These are phyloP conservation scores for Coboldia fuscipes DNA, from an alignment of 1,140 invertebrate species.

Conservation along the genomic window DNA sequence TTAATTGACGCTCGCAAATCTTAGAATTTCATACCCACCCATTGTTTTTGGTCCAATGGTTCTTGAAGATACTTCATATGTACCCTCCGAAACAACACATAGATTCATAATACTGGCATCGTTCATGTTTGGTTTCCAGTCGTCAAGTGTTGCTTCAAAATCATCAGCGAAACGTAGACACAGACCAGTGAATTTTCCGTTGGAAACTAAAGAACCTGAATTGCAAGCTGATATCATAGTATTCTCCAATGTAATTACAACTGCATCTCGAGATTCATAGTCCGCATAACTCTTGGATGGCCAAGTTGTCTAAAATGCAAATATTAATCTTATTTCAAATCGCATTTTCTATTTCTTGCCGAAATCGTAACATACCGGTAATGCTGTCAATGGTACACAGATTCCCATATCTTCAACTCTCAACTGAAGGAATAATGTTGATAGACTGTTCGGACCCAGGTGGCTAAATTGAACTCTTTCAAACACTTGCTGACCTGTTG, in stretches of 20 bases:
- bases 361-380: conserved; percentile 31
- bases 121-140: conserved; percentile 84
- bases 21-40: no score
- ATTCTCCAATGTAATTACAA: conserved; percentile 84
- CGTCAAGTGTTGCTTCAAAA: conserved; percentile 87
- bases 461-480: conserved; percentile 54
- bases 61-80: conserved; percentile 88
- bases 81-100: conserved; percentile 92
- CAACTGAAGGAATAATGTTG: conserved; percentile 80
- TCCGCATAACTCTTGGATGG: conserved; percentile 43
- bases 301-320: conserved; percentile 28
- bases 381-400: conserved; percentile 73
- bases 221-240: conserved; percentile 83
- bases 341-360: conserved; percentile 2
- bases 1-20: conserved; percentile 1
- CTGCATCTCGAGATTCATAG: conserved; percentile 63
- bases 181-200: conserved; percentile 59
- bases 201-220: conserved; percentile 58
- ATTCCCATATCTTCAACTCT: conserved; percentile 95
- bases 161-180: conserved; percentile 89
- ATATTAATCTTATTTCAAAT: conserved; percentile 2
- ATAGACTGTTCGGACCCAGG: conserved; percentile 49
- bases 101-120: conserved; percentile 80
- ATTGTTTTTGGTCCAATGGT: conserved; percentile 62
- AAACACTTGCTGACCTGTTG: conserved; percentile 56